phyloP scores from a whole-genome alignment of 2,797 vertebrate species.

The Poeciliopsis paucimaculata region DNA sequence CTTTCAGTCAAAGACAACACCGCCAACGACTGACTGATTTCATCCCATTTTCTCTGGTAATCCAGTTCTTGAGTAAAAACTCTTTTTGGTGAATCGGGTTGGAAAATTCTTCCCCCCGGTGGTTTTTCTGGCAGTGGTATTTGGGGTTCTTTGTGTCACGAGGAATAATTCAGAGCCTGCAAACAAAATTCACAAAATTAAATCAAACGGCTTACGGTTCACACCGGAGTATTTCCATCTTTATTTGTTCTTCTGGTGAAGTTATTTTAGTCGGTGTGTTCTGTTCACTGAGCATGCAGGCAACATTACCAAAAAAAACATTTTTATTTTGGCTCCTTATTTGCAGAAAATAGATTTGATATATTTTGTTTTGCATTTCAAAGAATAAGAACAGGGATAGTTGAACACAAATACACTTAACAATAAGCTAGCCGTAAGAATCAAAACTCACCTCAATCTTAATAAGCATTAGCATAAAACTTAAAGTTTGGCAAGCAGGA shows the following conservation, averaged over 20 bases:
- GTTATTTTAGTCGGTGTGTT: constrained; percentile 3
- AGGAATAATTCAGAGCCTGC: not conserved
- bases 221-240: not conserved
- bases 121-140: not conserved
- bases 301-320: not conserved
- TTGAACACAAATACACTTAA: not conserved
- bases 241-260: constrained; percentile 5
- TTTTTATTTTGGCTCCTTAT: not conserved
- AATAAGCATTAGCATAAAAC: not conserved
- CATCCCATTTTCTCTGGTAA: constrained; percentile 15
- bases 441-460: not conserved
- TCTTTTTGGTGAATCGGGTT: constrained; percentile 24
- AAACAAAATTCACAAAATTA: not conserved
- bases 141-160: not conserved
- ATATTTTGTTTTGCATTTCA: not conserved
- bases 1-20: constrained; percentile 42
- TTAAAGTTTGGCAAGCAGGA: not conserved
- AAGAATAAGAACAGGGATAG: not conserved
- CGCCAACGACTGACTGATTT: constrained; percentile 24
- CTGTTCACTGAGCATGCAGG: not conserved
- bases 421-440: not conserved
- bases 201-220: constrained; percentile 6
- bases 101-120: constrained; percentile 1
- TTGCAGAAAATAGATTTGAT: not conserved
- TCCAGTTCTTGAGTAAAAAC: constrained; percentile 31